These are phyloP conservation scores for Empidonax alnorum DNA, from an alignment of 2,113 vertebrate species.

Conservation along the genomic window DNA sequence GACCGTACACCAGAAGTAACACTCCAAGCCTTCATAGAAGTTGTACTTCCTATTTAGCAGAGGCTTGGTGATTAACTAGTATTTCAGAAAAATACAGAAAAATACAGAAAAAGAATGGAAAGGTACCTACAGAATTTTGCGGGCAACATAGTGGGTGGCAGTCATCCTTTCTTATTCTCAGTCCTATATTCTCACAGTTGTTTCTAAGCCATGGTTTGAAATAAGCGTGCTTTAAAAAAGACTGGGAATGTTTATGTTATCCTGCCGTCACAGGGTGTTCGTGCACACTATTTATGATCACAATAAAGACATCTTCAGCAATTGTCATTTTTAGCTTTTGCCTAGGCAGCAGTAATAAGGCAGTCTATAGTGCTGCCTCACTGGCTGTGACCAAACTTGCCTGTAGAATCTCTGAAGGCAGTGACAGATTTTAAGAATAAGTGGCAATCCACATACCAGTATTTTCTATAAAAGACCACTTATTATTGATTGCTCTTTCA, in stretches of 20 bases:
- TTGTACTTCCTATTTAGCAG: not conserved
- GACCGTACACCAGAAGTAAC: not conserved
- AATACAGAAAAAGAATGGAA: not conserved
- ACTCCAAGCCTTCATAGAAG: not conserved
- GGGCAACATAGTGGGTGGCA: not conserved
- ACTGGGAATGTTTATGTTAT: not conserved
- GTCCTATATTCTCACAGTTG: not conserved
- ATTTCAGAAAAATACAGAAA: too few species aligned
- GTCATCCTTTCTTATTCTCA: not conserved
- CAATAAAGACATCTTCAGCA: not conserved
- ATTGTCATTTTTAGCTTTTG: not conserved
- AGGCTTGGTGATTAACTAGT: not conserved
- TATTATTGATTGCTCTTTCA: not conserved
- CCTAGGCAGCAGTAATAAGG: not conserved
- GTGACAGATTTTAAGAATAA: not conserved
- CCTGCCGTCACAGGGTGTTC: not conserved
- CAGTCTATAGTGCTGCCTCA: not conserved
- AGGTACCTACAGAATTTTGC: not conserved
- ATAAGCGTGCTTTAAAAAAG: not conserved
- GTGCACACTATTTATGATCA: not conserved
- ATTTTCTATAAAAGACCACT: not conserved
- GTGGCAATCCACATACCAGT: not conserved
- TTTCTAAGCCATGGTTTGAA: not conserved
- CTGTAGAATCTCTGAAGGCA: not conserved
- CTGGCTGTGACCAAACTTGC: not conserved